Evolutionary conservation across 2,113 vertebrate genomes (phyloP).

Genomic region (Leptosomus discolor): DNA sequence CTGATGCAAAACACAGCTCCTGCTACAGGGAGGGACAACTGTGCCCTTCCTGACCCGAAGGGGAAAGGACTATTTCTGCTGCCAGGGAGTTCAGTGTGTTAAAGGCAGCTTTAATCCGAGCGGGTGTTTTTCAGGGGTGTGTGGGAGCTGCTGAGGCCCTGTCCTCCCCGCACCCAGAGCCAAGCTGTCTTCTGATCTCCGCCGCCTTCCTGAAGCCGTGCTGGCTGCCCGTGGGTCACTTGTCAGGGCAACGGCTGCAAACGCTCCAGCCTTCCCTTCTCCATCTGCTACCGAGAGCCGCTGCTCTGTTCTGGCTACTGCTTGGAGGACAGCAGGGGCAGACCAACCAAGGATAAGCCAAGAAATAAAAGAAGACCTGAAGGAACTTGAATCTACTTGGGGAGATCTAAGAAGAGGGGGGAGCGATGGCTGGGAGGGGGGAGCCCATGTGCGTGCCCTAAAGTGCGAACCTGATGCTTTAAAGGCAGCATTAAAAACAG

Average conservation of each 20-base stretch:
- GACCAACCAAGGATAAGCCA: neutral
- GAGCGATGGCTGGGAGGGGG: neutral
- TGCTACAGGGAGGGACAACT: neutral
- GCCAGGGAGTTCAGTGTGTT: rapidly evolving
- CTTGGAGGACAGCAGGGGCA: neutral
- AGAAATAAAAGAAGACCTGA: neutral
- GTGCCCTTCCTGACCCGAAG: neutral
- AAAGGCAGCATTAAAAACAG: neutral
- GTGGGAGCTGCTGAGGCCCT: neutral
- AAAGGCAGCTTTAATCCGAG: neutral
- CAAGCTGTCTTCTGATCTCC: neutral
- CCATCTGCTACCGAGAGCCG: neutral
- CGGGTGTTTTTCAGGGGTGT: neutral
- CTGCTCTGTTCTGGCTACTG: neutral
- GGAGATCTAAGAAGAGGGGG: neutral
- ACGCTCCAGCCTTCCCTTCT: neutral
- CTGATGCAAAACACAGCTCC: neutral
- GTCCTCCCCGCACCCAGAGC: neutral
- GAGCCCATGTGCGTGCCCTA: neutral
- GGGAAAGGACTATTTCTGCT: neutral
- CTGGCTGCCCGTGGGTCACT: neutral
- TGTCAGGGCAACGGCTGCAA: neutral
- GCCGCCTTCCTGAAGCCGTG: neutral
- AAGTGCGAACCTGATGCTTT: neutral
- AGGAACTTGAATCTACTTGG: neutral